Evolutionary conservation across 2,888 invertebrate genomes (phyloP).

Genomic region (Geophilus truncorum): DNA sequence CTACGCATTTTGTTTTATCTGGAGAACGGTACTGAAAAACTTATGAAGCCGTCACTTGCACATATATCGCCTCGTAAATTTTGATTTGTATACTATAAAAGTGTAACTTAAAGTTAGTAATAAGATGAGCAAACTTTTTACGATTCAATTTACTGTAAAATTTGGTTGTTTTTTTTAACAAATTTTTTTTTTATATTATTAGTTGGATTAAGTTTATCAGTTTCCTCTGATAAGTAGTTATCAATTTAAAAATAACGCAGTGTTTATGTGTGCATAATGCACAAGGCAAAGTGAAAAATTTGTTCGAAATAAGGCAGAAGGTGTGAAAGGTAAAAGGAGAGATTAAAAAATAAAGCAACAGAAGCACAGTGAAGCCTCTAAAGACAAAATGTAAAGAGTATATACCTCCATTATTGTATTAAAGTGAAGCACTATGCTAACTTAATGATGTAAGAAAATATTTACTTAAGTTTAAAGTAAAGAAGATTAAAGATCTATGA

Average conservation of each 20-base stretch:
- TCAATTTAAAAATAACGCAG: too few species aligned
- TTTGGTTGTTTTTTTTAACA: too few species aligned
- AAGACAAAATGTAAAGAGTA: not conserved
- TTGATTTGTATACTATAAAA: not conserved
- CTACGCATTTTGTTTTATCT: too few species aligned
- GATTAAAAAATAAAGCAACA: not conserved
- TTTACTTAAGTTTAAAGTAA: not conserved
- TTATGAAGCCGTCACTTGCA: not conserved
- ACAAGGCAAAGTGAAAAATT: not conserved
- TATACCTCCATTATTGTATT: not conserved
- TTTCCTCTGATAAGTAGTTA: too few species aligned
- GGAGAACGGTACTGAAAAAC: not conserved
- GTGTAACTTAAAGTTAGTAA: not conserved
- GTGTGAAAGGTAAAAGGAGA: not conserved
- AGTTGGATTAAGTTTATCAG: too few species aligned
- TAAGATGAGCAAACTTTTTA: not conserved
- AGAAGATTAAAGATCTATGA: not conserved
- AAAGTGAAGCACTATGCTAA: not conserved
- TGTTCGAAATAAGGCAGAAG: not conserved
- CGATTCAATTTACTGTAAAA: not conserved
- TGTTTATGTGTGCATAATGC: not conserved
- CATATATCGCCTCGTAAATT: not conserved
- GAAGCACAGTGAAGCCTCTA: not conserved
- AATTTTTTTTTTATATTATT: too few species aligned
- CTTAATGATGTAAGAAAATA: not conserved